Percentiles rank a stretch among this genome's conserved stretches.
Evolutionary conservation across 2,113 vertebrate genomes (phyloP).

Genomic region (Perccottus glenii): DNA sequence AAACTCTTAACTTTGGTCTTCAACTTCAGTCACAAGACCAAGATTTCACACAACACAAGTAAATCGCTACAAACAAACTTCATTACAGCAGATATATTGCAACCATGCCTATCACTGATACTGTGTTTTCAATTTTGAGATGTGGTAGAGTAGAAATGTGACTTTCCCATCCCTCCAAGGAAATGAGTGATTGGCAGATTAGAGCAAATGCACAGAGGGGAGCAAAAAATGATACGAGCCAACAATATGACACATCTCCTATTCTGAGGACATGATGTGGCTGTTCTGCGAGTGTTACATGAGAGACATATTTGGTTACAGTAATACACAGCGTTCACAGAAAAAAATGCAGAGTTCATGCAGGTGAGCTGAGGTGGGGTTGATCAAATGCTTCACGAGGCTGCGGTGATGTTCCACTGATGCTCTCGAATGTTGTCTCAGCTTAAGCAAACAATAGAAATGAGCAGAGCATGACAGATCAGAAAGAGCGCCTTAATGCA

Average conservation of each 20-base stretch:
- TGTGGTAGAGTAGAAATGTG: conserved; percentile 18
- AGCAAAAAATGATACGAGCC: conserved; percentile 38
- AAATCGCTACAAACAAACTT: neutral
- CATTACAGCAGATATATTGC: neutral
- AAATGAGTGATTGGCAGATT: conserved; percentile 40
- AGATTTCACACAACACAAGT: too few species aligned
- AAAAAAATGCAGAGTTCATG: neutral
- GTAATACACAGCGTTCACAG: neutral
- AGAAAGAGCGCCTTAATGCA: conserved; percentile 7
- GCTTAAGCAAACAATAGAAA: conserved; percentile 29
- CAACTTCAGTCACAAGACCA: too few species aligned
- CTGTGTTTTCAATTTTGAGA: conserved; percentile 18
- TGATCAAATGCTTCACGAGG: neutral
- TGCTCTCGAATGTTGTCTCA: conserved; percentile 5
- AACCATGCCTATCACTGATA: neutral
- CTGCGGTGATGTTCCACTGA: conserved; percentile 5
- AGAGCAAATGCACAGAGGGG: conserved; percentile 39
- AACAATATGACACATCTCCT: conserved; percentile 38
- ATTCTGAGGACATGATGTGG: conserved; percentile 31
- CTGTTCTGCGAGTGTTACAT: conserved; percentile 33
- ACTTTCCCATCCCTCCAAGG: conserved; percentile 37
- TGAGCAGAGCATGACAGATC: conserved; percentile 23
- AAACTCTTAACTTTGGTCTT: too few species aligned
- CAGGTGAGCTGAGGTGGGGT: conserved; percentile 18
- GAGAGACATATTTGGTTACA: conserved; percentile 16